Evolutionary conservation across 2,797 vertebrate genomes (phyloP).

Genomic region (Sebastes hubbsi): DNA sequence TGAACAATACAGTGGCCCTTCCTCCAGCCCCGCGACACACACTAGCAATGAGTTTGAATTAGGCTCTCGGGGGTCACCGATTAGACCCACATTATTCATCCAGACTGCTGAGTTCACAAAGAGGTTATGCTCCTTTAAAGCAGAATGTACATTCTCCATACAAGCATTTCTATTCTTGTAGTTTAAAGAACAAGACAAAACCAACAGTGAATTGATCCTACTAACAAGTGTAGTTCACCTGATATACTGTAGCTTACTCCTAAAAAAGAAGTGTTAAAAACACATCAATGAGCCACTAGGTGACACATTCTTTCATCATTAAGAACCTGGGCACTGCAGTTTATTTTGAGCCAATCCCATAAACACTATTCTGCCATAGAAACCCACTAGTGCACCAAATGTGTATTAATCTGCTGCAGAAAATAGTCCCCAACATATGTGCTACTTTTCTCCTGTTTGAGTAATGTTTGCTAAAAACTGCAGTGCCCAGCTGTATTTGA

Average conservation of each 20-base stretch:
- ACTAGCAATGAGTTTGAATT: slow-evolving; percentile 73
- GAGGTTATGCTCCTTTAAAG: slow-evolving; percentile 55
- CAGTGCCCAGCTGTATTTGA: not conserved
- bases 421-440: not conserved
- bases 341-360: not conserved
- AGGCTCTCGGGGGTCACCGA: slow-evolving; percentile 75
- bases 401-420: not conserved
- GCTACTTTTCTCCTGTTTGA: not conserved
- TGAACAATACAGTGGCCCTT: slow-evolving; percentile 58
- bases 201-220: not conserved
- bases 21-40: slow-evolving; percentile 50
- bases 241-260: not conserved
- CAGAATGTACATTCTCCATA: slow-evolving; percentile 4
- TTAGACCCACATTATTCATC: slow-evolving; percentile 73
- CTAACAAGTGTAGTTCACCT: not conserved
- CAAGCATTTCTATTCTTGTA: not conserved
- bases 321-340: not conserved
- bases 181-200: not conserved
- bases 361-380: not conserved
- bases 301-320: not conserved
- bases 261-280: not conserved
- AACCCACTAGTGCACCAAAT: rapidly evolving
- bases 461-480: not conserved
- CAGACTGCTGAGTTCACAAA: slow-evolving; percentile 71
- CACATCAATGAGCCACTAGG: not conserved